These are phyloP conservation scores for Rhinolophus sinicus DNA, from an alignment of 2,113 vertebrate genomes.

Conservation along the genomic window DNA sequence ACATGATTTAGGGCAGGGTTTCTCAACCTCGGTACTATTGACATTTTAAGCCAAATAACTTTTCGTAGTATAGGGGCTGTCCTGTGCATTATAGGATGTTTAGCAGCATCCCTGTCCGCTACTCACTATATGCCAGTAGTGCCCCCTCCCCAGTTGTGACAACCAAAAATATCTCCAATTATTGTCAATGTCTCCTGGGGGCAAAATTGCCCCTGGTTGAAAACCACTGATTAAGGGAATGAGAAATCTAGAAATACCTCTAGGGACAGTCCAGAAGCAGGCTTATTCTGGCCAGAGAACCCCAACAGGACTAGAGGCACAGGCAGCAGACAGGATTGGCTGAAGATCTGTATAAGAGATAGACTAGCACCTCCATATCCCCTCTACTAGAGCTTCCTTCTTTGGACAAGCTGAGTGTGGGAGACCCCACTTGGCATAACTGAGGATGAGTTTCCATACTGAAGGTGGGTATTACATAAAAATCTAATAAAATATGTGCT, in stretches of 20 bases:
- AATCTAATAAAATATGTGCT: not conserved
- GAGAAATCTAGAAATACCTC: not conserved
- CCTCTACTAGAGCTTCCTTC: not conserved
- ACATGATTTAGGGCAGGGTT: not conserved
- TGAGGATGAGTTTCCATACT: not conserved
- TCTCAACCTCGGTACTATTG: not conserved
- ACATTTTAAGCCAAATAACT: not conserved
- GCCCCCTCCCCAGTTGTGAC: not conserved
- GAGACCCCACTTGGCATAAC: not conserved
- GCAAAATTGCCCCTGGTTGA: not conserved
- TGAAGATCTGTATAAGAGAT: not conserved
- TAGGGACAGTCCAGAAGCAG: not conserved
- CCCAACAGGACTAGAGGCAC: not conserved
- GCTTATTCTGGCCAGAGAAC: not conserved
- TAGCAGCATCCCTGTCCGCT: not conserved
- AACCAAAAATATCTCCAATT: not conserved
- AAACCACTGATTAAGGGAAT: not conserved
- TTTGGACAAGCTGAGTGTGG: not conserved
- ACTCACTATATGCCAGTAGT: not conserved
- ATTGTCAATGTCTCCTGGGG: not conserved
- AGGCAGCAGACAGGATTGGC: not conserved
- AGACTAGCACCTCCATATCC: not conserved
- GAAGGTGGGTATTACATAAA: not conserved
- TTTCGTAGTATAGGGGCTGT: not conserved
- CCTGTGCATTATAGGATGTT: not conserved